phyloP scores from a whole-genome alignment of 1,140 invertebrate genomes.

The Drosophila athabasca region DNA sequence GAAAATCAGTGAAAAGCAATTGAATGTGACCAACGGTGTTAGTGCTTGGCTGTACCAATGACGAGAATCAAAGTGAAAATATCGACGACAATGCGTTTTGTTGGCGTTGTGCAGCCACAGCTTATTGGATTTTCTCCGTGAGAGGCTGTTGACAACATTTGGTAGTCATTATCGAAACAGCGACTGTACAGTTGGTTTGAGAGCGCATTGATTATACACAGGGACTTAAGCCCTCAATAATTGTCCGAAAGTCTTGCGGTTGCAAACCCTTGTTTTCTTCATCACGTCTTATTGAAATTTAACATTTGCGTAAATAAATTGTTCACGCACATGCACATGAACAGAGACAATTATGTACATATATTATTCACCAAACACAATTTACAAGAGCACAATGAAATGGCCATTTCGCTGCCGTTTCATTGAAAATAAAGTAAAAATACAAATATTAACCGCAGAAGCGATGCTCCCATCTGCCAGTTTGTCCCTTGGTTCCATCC shows the following conservation, averaged over 20 bases:
- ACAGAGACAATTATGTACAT: constrained; percentile 65
- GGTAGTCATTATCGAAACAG: constrained; percentile 2
- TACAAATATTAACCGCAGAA: constrained; percentile 76
- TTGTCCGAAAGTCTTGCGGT: constrained; percentile 24
- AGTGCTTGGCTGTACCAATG: constrained; percentile 17
- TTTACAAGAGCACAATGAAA: constrained; percentile 37
- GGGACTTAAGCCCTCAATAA: constrained; percentile 35
- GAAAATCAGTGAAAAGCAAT: constrained; percentile 71
- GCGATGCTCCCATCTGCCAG: constrained; percentile 46
- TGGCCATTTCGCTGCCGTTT: constrained; percentile 69
- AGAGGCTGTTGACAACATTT: constrained; percentile 58
- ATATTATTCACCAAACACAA: constrained; percentile 65
- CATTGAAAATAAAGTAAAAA: constrained; percentile 72
- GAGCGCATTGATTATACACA: constrained; percentile 21
- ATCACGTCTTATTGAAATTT: constrained; percentile 25
- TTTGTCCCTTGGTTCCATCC: not conserved
- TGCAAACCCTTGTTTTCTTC: constrained; percentile 3
- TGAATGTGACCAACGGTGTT: constrained; percentile 62
- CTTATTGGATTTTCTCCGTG: constrained; percentile 71
- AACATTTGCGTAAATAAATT: constrained; percentile 55
- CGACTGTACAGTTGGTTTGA: constrained; percentile 30
- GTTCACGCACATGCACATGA: constrained; percentile 14
- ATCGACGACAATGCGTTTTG: constrained; percentile 61
- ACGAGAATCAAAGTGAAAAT: constrained; percentile 62
- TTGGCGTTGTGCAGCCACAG: constrained; percentile 49